Evolutionary conservation across 2,888 invertebrate species (phyloP).

Genomic region (Diachrysia chrysitis): DNA sequence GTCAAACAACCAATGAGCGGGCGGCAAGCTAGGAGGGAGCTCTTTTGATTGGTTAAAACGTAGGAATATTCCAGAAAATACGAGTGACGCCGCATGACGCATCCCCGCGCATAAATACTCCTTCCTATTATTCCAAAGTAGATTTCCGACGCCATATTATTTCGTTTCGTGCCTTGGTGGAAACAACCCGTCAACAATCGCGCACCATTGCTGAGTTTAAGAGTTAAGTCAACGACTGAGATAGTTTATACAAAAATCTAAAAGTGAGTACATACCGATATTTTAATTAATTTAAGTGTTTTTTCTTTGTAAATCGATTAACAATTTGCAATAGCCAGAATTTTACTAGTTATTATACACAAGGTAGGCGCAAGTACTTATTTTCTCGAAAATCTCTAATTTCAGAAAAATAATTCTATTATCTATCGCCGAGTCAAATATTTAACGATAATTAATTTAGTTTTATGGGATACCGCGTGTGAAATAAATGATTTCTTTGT

Average conservation of each 20-base stretch:
- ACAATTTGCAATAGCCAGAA: not conserved
- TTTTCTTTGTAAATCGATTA: not conserved
- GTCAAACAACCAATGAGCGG: conserved; percentile 72
- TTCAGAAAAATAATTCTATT: too few species aligned
- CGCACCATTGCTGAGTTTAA: conserved; percentile 84
- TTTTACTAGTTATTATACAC: not conserved
- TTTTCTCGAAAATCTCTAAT: too few species aligned
- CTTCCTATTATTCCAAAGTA: conserved; percentile 33
- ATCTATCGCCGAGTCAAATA: too few species aligned
- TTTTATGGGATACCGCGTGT: not conserved
- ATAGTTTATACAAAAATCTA: conserved; percentile 66
- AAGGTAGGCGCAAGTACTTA: too few species aligned
- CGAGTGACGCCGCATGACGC: conserved; percentile 79
- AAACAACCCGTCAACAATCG: conserved; percentile 87
- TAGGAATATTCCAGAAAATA: conserved; percentile 84
- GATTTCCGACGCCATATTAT: conserved; percentile 76
- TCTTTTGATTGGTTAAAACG: conserved; percentile 71
- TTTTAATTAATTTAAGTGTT: conserved; percentile 12
- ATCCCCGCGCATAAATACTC: conserved; percentile 71
- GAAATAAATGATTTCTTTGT: conserved; percentile 31
- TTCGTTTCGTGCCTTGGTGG: conserved; percentile 64
- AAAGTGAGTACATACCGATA: conserved; percentile 79
- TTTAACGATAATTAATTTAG: not conserved
- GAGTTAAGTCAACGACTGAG: conserved; percentile 77
- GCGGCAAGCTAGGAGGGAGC: conserved; percentile 54